Conservation (phyloP, 2,113 vertebrate genomes). For the Xyliphius kryptos region DNA sequence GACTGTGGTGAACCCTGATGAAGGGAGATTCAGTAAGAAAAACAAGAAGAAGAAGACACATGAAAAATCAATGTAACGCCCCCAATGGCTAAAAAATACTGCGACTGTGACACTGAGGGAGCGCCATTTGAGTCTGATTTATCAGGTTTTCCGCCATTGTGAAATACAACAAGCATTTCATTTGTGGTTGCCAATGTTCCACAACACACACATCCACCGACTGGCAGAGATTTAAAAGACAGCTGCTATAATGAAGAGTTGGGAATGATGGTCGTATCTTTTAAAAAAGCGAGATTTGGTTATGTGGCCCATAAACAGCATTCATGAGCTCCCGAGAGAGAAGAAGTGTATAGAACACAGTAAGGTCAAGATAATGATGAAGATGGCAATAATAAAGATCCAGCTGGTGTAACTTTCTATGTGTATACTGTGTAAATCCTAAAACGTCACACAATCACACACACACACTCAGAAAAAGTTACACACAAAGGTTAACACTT, state of each 20-base stretch:
- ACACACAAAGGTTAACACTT: too few species aligned
- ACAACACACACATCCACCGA: neutral
- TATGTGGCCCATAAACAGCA: conserved; percentile 53
- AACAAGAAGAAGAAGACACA: too few species aligned
- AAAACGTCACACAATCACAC: too few species aligned
- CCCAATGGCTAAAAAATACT: neutral
- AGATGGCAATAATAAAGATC: neutral
- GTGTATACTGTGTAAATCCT: too few species aligned
- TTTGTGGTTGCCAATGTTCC: neutral
- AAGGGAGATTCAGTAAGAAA: too few species aligned
- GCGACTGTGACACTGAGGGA: neutral
- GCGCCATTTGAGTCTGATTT: neutral
- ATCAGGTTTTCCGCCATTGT: conserved; percentile 3
- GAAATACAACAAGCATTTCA: conserved; percentile 10
- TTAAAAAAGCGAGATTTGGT: conserved; percentile 37
- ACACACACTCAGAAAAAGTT: too few species aligned
- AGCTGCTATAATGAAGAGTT: neutral
- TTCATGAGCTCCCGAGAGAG: too few species aligned
- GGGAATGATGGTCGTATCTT: conserved; percentile 33
- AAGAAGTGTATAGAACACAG: too few species aligned
- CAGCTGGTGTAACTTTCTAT: conserved; percentile 4
- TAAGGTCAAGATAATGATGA: conserved; percentile 1
- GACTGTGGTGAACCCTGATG: too few species aligned
- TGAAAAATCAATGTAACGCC: neutral
- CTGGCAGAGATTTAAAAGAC: conserved; percentile 5